Evolutionary conservation across 2,888 invertebrate genomes (phyloP).

Genomic region (Cyclophora punctaria): DNA sequence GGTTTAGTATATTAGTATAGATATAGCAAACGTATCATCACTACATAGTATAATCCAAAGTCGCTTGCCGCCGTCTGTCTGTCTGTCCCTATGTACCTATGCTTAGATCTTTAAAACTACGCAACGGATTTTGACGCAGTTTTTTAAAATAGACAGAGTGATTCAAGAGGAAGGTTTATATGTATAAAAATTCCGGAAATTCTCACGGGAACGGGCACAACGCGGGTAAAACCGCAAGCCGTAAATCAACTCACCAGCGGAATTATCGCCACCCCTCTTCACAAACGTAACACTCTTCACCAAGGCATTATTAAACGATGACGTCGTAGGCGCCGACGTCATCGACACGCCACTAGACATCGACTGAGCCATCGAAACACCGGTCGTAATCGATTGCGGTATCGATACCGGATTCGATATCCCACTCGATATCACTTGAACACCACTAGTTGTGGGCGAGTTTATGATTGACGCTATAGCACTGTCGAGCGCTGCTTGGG

Average conservation of each 20-base stretch:
- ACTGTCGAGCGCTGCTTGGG: slow-evolving; percentile 56
- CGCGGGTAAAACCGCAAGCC: too few relatives aligned
- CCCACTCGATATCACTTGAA: slow-evolving; percentile 61
- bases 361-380: slow-evolving; percentile 16
- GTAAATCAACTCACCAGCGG: slow-evolving; percentile 39
- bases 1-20: not conserved
- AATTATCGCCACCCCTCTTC: slow-evolving; percentile 54
- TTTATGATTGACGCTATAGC: slow-evolving; percentile 64
- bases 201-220: too few relatives aligned
- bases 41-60: not conserved
- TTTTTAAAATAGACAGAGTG: too few relatives aligned
- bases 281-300: slow-evolving; percentile 64
- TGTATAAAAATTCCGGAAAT: too few relatives aligned
- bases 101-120: too few relatives aligned
- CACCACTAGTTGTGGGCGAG: slow-evolving; percentile 49
- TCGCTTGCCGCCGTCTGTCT: too few relatives aligned
- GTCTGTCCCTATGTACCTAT: too few relatives aligned
- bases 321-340: slow-evolving; percentile 30
- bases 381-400: slow-evolving; percentile 6
- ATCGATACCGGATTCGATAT: slow-evolving; percentile 33
- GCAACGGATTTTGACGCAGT: too few relatives aligned
- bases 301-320: slow-evolving; percentile 40
- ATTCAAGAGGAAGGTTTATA: too few relatives aligned
- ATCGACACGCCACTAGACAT: slow-evolving; percentile 10
- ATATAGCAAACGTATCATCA: not conserved